Evolutionary conservation across 2,888 invertebrate species (phyloP), one percentile per base, ranked within the genome.

Genomic region (Mesodorylaimus sp.): DNA sequence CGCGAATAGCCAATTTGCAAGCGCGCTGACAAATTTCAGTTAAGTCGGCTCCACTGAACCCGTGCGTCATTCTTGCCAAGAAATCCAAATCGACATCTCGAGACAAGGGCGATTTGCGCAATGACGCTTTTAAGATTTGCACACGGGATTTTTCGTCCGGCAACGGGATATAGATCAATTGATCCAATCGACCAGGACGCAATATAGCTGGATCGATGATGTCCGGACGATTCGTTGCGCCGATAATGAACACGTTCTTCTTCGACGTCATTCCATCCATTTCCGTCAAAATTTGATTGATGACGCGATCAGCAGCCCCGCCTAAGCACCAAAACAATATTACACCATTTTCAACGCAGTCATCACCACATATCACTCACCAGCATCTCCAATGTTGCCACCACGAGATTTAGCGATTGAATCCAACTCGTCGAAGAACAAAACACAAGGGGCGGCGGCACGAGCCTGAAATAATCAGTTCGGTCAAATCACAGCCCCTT

Each of bases 201-300:
- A 97, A 76, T 68, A 97, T 95, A 51, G 97, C 97, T 51, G 95
- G 87, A 76, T 97, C 97, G 69, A 99, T 97, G 64, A 97, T 97
- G 69, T 97, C 97, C 57, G 78, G 74, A 54, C 73, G 76, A 73
- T 87, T 88, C 54, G 88, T 88, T 57, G 85, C 81, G 68, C 97
- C 97, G 68, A 97, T 97, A 60, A 97, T 97, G 70, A 99, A 99
- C 24, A 97, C 97, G 69, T 97, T 97, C 73, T 97, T 97, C 76
- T 97, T 97, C 28, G 91, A 85, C 36, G 89, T 89, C 95, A 99
- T 99, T 63, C 97, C 97, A 70, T 97, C 97, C 97, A 97, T 97
- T 75, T 97, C 97, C 1, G 97, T 97, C 51, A 97, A 77, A 64
- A 97, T 88, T 75, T 99, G 97, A 74, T 99, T 99, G 70, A 97